phyloP scores from a whole-genome alignment of 2,113 vertebrate genomes.

The Stictonetta naevosa region DNA sequence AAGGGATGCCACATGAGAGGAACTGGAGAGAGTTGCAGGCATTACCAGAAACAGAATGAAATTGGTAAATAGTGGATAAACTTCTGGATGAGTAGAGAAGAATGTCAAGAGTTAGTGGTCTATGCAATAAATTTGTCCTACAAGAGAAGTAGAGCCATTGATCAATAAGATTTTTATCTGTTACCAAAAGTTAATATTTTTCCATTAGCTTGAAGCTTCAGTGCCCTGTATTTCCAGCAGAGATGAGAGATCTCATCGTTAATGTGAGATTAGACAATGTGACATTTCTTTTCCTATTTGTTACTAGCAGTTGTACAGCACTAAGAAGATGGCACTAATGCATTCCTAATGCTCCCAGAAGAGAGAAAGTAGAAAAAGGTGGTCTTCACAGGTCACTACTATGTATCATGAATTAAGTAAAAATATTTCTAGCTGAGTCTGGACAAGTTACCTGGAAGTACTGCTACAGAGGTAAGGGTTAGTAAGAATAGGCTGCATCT shows the following conservation, averaged over 20 bases:
- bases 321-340: not conserved
- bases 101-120: not conserved
- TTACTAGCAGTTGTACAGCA: not conserved
- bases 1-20: not conserved
- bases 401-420: not conserved
- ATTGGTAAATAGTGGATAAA: not conserved
- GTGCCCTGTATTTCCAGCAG: not conserved
- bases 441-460: not conserved
- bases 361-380: not conserved
- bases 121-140: not conserved
- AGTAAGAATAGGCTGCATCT: not conserved
- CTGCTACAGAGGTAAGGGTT: not conserved
- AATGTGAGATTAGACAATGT: not conserved
- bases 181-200: not conserved
- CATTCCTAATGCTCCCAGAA: not conserved
- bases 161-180: not conserved
- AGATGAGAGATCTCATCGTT: not conserved
- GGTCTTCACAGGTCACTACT: not conserved
- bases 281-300: not conserved
- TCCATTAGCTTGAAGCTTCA: not conserved
- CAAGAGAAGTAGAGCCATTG: not conserved
- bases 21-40: not conserved
- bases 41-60: not conserved
- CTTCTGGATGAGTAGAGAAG: not conserved
- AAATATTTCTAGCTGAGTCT: not conserved